Evolutionary conservation across 2,113 vertebrate species (phyloP).

Genomic region (Poeciliopsis occidentalis): DNA sequence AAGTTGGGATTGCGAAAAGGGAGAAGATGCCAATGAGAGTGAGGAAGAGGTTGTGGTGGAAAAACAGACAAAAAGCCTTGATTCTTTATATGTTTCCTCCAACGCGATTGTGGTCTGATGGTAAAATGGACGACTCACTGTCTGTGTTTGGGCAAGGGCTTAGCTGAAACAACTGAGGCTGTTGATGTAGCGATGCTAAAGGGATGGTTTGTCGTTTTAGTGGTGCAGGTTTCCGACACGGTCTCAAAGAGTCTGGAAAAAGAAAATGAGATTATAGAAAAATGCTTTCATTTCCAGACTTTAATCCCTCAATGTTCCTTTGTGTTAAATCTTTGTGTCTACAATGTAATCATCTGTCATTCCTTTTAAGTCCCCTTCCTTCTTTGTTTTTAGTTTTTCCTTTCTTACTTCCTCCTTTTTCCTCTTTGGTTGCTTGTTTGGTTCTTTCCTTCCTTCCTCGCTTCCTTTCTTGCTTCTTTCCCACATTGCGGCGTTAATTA

Average conservation of each 20-base stretch:
- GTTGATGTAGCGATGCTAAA: conserved; percentile 50
- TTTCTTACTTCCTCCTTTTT: no score
- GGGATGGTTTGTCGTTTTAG: neutral
- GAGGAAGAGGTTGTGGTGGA: conserved; percentile 75
- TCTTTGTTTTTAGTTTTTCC: no score
- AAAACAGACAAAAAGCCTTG: conserved; percentile 85
- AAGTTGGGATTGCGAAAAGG: conserved; percentile 64
- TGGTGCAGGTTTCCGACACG: neutral
- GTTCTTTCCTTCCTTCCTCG: no score
- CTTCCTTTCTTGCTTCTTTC: no score
- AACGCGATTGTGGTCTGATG: conserved; percentile 81
- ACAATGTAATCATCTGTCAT: no score
- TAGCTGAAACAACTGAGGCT: conserved; percentile 36
- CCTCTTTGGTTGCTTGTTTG: no score
- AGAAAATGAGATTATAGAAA: neutral
- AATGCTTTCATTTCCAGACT: no score
- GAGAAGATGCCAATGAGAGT: conserved; percentile 50
- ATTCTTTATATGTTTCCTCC: conserved; percentile 91
- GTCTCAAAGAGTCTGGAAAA: neutral
- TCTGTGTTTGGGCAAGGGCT: conserved; percentile 54
- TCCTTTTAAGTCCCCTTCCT: no score
- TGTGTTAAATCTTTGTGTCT: no score
- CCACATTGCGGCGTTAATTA: no score
- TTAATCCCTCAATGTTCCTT: no score
- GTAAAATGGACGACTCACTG: conserved; percentile 46